Conservation (phyloP, 2,888 invertebrate genomes). For the Morinoia aosen region DNA sequence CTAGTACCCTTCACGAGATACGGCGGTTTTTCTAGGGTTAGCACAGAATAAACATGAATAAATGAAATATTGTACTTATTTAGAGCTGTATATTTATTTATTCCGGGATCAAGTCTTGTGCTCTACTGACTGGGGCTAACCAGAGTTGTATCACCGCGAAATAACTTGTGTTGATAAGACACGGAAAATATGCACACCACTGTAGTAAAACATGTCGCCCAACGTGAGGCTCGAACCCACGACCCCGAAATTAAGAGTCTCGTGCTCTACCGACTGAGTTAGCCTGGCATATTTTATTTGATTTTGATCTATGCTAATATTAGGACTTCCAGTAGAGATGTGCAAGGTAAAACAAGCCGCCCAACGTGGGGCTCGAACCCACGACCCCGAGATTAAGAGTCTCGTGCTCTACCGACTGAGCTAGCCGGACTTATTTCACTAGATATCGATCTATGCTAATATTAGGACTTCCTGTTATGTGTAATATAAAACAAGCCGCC, state of each 20-base stretch:
- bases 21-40: too few relatives aligned
- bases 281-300: constrained; percentile 57
- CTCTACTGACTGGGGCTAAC: too few relatives aligned
- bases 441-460: too few relatives aligned
- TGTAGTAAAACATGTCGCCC: constrained; percentile 51
- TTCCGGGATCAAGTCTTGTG: too few relatives aligned
- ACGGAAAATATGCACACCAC: too few relatives aligned
- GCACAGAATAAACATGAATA: too few relatives aligned
- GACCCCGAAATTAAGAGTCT: constrained; percentile 67
- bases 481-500: background rate
- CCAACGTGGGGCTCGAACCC: constrained; percentile 68
- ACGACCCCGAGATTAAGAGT: constrained; percentile 68
- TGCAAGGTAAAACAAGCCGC: constrained; percentile 54
- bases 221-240: constrained; percentile 68
- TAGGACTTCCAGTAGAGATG: background rate
- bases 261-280: constrained; percentile 67
- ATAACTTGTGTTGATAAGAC: too few relatives aligned
- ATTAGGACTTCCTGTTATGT: too few relatives aligned
- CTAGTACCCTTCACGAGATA: too few relatives aligned
- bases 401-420: constrained; percentile 68
- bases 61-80: too few relatives aligned
- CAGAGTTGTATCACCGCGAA: too few relatives aligned
- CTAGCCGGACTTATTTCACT: constrained; percentile 65
- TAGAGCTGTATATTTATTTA: too few relatives aligned
- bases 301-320: background rate